Conservation (phyloP, 2,888 invertebrate genomes). For the Prenolepis imparis region DNA sequence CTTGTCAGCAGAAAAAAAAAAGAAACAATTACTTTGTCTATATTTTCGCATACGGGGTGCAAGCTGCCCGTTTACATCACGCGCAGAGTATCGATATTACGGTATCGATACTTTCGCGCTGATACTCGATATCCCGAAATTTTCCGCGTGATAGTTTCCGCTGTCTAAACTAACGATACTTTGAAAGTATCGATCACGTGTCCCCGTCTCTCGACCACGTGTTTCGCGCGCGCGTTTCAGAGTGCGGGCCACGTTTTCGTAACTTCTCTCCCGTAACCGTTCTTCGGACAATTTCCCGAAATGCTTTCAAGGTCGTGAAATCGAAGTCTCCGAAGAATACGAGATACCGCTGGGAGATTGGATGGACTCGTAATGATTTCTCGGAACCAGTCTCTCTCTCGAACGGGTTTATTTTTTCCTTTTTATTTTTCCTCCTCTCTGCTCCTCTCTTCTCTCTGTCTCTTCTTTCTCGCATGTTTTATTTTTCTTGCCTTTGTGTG, state of each 20-base stretch:
- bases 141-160: conserved; percentile 29
- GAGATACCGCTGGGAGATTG: background rate
- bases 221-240: conserved; percentile 13
- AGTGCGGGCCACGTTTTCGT: conserved; percentile 49
- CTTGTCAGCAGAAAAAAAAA: background rate
- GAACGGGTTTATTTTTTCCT: background rate
- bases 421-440: background rate
- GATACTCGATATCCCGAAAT: conserved; percentile 29
- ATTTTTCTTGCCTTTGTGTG: background rate
- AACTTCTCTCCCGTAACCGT: conserved; percentile 28
- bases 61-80: background rate
- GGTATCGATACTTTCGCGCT: conserved; percentile 22
- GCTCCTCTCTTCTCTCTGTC: background rate
- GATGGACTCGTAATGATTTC: conserved; percentile 57
- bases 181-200: conserved; percentile 37
- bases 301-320: conserved; percentile 58
- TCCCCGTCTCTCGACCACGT: background rate
- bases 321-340: conserved; percentile 31
- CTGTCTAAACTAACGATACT: conserved; percentile 31
- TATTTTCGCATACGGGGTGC: background rate
- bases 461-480: background rate
- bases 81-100: conserved; percentile 19
- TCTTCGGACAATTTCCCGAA: conserved; percentile 40
- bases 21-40: background rate
- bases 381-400: conserved; percentile 72